Percentiles rank a stretch among this genome's conserved stretches.
Conservation (phyloP, 2,113 vertebrate species). For the Uria aalge region DNA sequence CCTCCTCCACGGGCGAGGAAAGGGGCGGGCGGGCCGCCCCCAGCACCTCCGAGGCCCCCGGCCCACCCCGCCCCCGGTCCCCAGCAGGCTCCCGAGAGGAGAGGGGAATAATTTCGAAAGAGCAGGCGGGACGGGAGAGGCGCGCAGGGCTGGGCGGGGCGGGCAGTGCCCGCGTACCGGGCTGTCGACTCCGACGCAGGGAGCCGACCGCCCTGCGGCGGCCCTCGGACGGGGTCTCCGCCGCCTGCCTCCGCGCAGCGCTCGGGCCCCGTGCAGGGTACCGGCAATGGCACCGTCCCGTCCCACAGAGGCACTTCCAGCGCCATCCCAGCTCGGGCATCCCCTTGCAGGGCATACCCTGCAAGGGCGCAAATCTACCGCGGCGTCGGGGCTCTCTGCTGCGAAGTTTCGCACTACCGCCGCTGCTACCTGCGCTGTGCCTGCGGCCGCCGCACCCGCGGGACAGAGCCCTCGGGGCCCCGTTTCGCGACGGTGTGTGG, state of each 20-base stretch:
- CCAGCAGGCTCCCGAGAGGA: not conserved
- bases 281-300: not conserved
- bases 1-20: not conserved
- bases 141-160: not conserved
- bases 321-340: not conserved
- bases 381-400: not conserved
- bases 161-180: not conserved
- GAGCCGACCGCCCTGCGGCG: not conserved
- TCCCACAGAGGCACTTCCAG: not conserved
- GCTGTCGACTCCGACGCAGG: not conserved
- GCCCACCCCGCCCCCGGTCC: not conserved
- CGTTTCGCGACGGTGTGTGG: not conserved
- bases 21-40: not conserved
- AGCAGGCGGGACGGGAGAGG: not conserved
- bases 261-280: not conserved
- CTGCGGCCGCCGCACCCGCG: not conserved
- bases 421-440: not conserved
- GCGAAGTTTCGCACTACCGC: not conserved
- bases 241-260: too few species aligned
- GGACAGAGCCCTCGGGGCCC: not conserved
- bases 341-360: not conserved
- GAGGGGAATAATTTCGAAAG: not conserved
- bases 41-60: not conserved
- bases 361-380: not conserved
- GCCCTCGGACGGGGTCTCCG: not conserved